Base-by-base conservation (phyloP, 2,888 invertebrate species). In the Deilephila elpenor region DNA sequence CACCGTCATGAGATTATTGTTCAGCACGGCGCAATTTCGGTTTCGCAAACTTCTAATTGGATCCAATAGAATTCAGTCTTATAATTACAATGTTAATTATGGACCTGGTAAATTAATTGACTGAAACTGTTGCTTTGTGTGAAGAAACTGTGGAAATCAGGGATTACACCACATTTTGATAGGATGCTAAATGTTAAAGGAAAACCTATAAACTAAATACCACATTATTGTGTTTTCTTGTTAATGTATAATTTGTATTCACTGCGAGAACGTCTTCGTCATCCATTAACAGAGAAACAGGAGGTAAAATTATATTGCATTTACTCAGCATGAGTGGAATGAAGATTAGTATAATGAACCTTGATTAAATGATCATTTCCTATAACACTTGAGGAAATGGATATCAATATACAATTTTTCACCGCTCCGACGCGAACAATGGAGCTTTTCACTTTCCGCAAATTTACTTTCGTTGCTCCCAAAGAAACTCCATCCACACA, bases 381-480 rank as follows among this genome's bases (percentile, higher is more conserved):
- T 67, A 51, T 67, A 51, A 51, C 25, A 51, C 17, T 11, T 51
- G n/a, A 72, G 53, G 53, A 72, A 67, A 62, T 17, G 64, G 59
- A 59, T 73, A 79, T 76, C 77, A 76, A 80, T 77, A 76, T 76
- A 37, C 80, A 81, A 77, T 84, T 78, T 83, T 84, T 77, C 74
- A 74, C 76, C 75, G 74, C 74, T 71, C 74, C 77, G 76, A 74
- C 74, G 78, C 78, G 83, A 80, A 91, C 91, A 91, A 91, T 90
- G 80, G 84, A 19, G 56, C 51, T 78, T 82, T 78, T 72, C 59
- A 82, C 85, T 87, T 89, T 89, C 86, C 83, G 86, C 84, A 75
- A 87, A 87, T 86, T 87, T 82, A 81, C 89, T 89, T 88, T 88
- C 86, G 82, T 88, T 87, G 84, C 87, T 88, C 87, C 84, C 89